Conservation (phyloP, 2,888 invertebrate genomes). For the Philonicus albiceps region DNA sequence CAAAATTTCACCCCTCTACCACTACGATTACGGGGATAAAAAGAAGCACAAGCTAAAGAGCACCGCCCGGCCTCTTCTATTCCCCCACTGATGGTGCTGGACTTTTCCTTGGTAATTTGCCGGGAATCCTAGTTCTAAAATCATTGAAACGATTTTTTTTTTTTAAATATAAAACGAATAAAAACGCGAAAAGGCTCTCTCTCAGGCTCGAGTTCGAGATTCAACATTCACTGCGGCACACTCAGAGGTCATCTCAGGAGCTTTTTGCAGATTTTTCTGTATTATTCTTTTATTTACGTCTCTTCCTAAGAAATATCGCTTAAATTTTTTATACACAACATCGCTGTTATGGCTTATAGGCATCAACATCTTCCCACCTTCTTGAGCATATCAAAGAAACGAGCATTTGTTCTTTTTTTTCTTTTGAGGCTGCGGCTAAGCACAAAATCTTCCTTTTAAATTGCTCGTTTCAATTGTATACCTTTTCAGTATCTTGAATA, state of each 20-base stretch:
- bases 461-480: background rate
- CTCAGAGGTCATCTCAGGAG: background rate
- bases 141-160: background rate
- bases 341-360: background rate
- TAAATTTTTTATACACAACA: background rate
- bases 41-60: constrained; percentile 61
- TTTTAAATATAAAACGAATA: background rate
- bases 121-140: background rate
- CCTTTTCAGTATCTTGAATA: background rate
- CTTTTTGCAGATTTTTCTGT: background rate
- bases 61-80: constrained; percentile 62
- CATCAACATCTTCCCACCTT: background rate
- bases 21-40: constrained; percentile 57
- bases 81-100: constrained; percentile 64
- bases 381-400: background rate
- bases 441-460: background rate
- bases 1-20: constrained; percentile 65
- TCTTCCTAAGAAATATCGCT: background rate
- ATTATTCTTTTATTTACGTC: background rate
- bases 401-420: background rate
- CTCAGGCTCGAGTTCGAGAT: background rate
- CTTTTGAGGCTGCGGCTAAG: background rate
- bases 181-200: background rate
- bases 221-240: background rate
- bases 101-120: constrained; percentile 55